Evolutionary conservation across 2,113 vertebrate genomes (phyloP).

Genomic region (Dromaius novaehollandiae): DNA sequence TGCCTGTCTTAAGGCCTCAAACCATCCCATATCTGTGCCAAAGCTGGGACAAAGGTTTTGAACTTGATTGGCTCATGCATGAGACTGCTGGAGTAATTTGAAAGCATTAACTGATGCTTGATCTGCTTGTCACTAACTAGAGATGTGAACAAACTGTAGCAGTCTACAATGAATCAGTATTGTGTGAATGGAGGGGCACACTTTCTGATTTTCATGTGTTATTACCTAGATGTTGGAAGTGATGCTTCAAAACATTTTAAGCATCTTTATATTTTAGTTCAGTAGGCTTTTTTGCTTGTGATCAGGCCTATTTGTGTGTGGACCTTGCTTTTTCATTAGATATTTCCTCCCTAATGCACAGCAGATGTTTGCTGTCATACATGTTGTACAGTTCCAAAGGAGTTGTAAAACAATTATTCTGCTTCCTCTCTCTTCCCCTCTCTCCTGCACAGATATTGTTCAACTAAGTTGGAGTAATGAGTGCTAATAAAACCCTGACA

Average conservation of each 20-base stretch:
- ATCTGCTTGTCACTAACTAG: constrained; percentile 43
- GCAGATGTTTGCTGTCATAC: neutral
- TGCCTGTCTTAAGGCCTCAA: constrained; percentile 76
- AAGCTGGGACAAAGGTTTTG: constrained; percentile 77
- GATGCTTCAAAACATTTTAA: neutral
- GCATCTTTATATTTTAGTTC: neutral
- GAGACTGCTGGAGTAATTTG: constrained; percentile 38
- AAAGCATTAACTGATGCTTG: constrained; percentile 41
- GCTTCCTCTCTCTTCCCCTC: neutral
- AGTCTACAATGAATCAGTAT: constrained; percentile 1
- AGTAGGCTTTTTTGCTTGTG: neutral
- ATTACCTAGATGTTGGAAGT: neutral
- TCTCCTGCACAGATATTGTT: neutral
- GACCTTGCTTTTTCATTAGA: neutral
- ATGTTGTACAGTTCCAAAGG: neutral
- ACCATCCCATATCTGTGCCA: constrained; percentile 69
- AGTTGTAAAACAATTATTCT: neutral
- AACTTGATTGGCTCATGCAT: constrained; percentile 50
- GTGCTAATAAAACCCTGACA: neutral
- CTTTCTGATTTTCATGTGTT: neutral
- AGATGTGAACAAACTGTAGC: neutral
- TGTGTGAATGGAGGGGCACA: neutral
- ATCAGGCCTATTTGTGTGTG: neutral
- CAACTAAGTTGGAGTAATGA: neutral
- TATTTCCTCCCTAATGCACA: neutral